Evolutionary conservation across 1,140 invertebrate species (phyloP).

Genomic region (Eurosta solidaginis): DNA sequence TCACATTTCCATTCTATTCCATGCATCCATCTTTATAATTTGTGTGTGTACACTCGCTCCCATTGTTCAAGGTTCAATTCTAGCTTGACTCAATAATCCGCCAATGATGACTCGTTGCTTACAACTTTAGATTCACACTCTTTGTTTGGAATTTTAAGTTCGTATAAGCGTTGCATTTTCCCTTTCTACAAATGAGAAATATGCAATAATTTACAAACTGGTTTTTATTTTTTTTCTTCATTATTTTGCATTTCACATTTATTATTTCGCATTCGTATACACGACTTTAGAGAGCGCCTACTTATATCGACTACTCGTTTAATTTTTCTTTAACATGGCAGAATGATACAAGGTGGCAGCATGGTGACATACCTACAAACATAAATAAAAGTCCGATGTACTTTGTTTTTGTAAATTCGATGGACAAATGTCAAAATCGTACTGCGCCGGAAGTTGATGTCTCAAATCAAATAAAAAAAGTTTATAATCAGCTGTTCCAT

Average conservation of each 20-base stretch:
- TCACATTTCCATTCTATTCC: conserved; percentile 3
- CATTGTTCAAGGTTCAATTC: conserved; percentile 26
- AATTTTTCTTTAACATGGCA: too few species aligned
- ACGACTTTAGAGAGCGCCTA: too few species aligned
- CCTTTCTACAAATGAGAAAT: conserved; percentile 25
- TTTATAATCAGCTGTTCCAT: too few species aligned
- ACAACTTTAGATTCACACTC: background rate
- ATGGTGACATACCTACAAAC: too few species aligned
- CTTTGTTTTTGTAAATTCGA: too few species aligned
- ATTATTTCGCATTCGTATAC: too few species aligned
- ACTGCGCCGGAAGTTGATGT: too few species aligned
- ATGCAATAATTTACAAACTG: conserved; percentile 5
- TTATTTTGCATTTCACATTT: background rate
- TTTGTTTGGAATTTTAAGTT: background rate
- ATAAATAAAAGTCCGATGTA: too few species aligned
- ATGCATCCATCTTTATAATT: background rate
- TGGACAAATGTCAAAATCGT: too few species aligned
- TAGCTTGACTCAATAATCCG: background rate
- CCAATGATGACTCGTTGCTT: background rate
- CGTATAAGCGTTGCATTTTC: background rate
- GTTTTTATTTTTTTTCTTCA: background rate
- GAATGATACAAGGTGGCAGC: too few species aligned
- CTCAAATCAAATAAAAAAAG: too few species aligned
- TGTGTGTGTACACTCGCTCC: background rate
- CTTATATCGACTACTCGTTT: too few species aligned